A percentile compares a stretch with the other conserved stretches of the same genome.
Conservation (phyloP, 2,113 vertebrate species). For the Laterallus jamaicensis region DNA sequence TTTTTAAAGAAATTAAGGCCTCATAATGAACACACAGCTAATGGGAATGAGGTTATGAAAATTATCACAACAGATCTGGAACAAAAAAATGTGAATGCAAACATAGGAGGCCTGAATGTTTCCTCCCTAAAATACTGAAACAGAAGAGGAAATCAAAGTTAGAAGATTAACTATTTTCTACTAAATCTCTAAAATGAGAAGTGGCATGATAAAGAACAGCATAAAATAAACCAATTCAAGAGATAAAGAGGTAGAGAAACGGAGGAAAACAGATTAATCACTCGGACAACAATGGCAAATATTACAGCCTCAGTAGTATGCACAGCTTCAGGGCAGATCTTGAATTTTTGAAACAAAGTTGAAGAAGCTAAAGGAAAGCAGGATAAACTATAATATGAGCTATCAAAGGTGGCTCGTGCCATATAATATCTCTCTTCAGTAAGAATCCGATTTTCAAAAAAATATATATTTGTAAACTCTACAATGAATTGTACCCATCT, state of each 20-base stretch:
- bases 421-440: neutral
- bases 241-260: neutral
- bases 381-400: neutral
- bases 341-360: neutral
- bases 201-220: neutral
- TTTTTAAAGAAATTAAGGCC: neutral
- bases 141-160: neutral
- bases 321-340: neutral
- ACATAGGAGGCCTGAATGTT: neutral
- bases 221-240: neutral
- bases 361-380: neutral
- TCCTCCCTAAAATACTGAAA: neutral
- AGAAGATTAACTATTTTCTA: neutral
- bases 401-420: neutral
- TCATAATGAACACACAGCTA: neutral
- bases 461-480: neutral
- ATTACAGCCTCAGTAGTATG: neutral
- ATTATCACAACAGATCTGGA: neutral
- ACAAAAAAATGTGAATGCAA: neutral
- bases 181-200: neutral
- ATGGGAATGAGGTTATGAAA: neutral
- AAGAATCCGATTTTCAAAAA: neutral
- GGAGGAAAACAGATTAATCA: constrained; percentile 19
- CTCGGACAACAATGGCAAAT: neutral
- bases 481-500: neutral